These are phyloP conservation scores for Drosophila prostipennis DNA, from an alignment of 2,888 invertebrate species.

Conservation along the genomic window DNA sequence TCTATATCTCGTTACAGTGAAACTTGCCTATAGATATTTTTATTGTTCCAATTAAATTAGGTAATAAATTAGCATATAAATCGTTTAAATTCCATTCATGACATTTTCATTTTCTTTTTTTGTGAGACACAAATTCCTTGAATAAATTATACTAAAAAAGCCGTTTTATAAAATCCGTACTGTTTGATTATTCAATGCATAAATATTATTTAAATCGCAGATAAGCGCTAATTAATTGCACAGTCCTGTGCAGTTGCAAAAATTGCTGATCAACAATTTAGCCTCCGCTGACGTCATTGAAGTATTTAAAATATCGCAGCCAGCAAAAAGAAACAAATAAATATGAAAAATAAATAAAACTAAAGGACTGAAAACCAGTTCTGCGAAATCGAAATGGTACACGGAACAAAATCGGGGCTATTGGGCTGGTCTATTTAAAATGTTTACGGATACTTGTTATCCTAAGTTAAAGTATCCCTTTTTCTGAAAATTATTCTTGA, in stretches of 20 bases:
- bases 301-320: constrained; percentile 36
- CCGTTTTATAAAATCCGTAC: background rate
- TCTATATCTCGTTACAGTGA: background rate
- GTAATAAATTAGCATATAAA: background rate
- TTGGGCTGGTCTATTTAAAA: too few relatives aligned
- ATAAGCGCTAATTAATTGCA: constrained; percentile 29
- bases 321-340: constrained; percentile 19
- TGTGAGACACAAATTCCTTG: background rate
- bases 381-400: constrained; percentile 20
- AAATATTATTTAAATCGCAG: constrained; percentile 11
- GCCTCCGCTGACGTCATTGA: constrained; percentile 40
- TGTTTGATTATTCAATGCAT: background rate
- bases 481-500: too few relatives aligned
- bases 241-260: constrained; percentile 11
- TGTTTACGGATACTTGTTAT: too few relatives aligned
- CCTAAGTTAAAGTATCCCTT: too few relatives aligned
- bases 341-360: constrained; percentile 28
- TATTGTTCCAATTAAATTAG: background rate
- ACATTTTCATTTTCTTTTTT: too few relatives aligned
- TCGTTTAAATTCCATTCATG: background rate
- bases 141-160: background rate
- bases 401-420: constrained; percentile 1
- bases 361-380: constrained; percentile 27
- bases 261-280: constrained; percentile 33
- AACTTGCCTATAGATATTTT: background rate